Evolutionary conservation across 1,140 invertebrate genomes (phyloP), one percentile per base, ranked within the genome.

Genomic region (Palaemon carinicauda): DNA sequence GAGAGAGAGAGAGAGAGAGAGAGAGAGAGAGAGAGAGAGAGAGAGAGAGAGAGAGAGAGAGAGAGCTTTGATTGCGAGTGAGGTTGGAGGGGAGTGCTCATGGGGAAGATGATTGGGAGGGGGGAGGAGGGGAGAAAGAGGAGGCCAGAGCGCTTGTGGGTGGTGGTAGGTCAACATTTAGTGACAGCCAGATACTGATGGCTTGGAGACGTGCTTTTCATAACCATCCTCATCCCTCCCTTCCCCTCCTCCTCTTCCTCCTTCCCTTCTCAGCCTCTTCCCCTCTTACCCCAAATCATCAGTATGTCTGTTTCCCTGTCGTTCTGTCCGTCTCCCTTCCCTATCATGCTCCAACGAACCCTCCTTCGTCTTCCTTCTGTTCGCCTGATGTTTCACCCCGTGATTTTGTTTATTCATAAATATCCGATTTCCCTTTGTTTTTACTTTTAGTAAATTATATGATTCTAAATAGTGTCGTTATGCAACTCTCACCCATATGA

Each of bases 151-250:
- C 24, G 78, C 52, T 31, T 80, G 53, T 80, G 24, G 78, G 52
- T 81, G 80, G 80, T 21, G 54, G 21, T 74, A 50, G 81, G 81
- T 82, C 81, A 82, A 82, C 81, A 82, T 41, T 24, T 41, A 73
- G 81, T 82, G 81, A 82, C 81, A 82, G 81, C 69, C 24, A 82
- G 81, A 82, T 82, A 82, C 81, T 82, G 81, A 82, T 82, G 81
- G 21, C 69, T 75, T 54, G 12, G 53, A 83, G 81, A 77, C 81
- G 81, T 83, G 81, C 81, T 77, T 53, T 77, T 83, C 81, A 77
- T 77, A 75, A 83, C 51, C 73, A 56, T 53, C 52, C 19, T 31
- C 41, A 24, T 50, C 73, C 81, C 81, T 83, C 81, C 71, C 14
- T 21, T 4, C 33, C 27, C 33, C 29, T 21, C n/a, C 41, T 52